phyloP scores from a whole-genome alignment of 2,888 invertebrate species.

The Hypercompe scribonia region DNA sequence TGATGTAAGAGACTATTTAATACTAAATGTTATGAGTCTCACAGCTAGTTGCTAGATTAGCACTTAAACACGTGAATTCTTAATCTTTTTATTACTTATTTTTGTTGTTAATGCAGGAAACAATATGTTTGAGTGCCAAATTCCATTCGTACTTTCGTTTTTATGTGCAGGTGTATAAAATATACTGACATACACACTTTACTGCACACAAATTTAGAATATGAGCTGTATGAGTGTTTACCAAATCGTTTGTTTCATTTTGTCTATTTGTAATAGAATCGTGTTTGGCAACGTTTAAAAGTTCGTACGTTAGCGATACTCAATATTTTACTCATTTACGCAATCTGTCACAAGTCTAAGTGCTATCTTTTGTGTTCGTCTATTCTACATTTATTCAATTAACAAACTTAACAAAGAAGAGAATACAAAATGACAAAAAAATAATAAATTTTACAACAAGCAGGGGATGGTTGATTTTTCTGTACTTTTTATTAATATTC shows the following conservation, averaged over 20 bases:
- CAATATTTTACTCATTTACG: not conserved
- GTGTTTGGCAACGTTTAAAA: conserved; percentile 9
- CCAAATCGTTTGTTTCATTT: not conserved
- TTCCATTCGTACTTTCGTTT: not conserved
- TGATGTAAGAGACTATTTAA: not conserved
- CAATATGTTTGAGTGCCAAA: not conserved
- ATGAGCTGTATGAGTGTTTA: not conserved
- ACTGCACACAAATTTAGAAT: not conserved
- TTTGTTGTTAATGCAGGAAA: conserved; percentile 1
- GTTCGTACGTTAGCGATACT: not conserved
- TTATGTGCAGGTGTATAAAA: not conserved
- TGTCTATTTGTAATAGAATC: not conserved
- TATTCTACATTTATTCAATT: not conserved
- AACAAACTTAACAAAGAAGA: not conserved
- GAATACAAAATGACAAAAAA: not conserved
- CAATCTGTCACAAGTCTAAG: not conserved
- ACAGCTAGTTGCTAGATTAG: not conserved
- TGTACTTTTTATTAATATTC: not conserved
- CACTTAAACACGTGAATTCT: not conserved
- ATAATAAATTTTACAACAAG: not conserved
- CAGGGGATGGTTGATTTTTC: not conserved
- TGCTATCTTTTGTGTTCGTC: not conserved
- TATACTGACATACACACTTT: not conserved
- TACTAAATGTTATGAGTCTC: not conserved
- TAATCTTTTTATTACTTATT: not conserved